phyloP scores from a whole-genome alignment of 2,113 vertebrate genomes.

The Chionodraco myersi region DNA sequence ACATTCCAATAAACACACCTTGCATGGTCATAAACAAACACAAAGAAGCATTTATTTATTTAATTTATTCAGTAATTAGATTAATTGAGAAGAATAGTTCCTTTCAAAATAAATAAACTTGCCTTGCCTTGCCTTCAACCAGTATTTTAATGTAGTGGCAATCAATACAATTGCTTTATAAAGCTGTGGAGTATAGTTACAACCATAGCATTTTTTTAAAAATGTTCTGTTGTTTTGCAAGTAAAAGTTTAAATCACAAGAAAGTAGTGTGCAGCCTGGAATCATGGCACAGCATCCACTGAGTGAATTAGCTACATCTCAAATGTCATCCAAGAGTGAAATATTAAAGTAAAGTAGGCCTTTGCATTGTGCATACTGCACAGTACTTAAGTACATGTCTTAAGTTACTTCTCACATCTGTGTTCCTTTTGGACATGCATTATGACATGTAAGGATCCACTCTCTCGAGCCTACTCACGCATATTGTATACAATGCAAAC shows the following conservation, averaged over 20 bases:
- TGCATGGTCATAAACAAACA: background rate
- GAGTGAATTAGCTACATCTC: too few species aligned
- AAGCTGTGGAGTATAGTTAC: background rate
- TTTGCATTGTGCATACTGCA: background rate
- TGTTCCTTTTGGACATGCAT: slow-evolving; percentile 2
- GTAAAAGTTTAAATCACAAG: slow-evolving; percentile 5
- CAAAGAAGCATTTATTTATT: background rate
- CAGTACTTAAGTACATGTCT: slow-evolving; percentile 19
- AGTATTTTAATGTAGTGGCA: background rate
- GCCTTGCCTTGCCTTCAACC: background rate
- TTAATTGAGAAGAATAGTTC: background rate
- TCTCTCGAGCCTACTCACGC: background rate
- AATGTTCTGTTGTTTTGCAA: background rate
- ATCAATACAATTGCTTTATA: background rate
- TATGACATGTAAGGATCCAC: background rate
- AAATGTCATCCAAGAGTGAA: background rate
- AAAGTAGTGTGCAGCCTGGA: slow-evolving; percentile 1
- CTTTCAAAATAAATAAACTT: background rate
- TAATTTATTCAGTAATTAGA: background rate
- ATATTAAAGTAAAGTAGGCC: background rate
- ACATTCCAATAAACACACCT: background rate
- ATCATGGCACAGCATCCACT: too few species aligned
- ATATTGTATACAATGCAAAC: slow-evolving; percentile 10
- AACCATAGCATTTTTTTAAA: background rate
- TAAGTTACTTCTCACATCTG: background rate